A percentile compares a stretch with the other conserved stretches of the same genome.
Evolutionary conservation across 2,888 invertebrate genomes (phyloP).

Genomic region (Drosophila mettleri): DNA sequence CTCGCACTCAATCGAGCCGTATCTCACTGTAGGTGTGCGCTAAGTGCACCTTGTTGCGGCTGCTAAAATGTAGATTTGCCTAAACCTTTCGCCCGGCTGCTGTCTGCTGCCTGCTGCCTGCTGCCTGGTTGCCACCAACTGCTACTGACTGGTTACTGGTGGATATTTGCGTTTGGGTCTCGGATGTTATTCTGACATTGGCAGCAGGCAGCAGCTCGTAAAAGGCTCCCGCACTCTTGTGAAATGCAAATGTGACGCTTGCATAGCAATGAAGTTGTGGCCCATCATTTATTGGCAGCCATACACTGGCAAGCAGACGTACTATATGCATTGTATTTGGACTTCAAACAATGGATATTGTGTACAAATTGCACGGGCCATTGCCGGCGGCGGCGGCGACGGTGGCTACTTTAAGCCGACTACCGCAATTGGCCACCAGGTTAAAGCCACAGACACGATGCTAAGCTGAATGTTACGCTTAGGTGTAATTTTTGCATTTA

Average conservation of each 20-base stretch:
- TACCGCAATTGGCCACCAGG: background rate
- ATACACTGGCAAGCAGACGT: constrained; percentile 13
- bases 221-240: constrained; percentile 58
- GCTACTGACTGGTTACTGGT: constrained; percentile 11
- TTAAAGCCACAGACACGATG: constrained; percentile 42
- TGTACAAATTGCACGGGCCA: constrained; percentile 63
- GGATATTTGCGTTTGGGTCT: constrained; percentile 38
- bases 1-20: background rate
- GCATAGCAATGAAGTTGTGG: constrained; percentile 59
- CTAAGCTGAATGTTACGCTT: constrained; percentile 53
- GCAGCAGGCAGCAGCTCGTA: constrained; percentile 52
- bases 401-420: constrained; percentile 30
- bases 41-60: constrained; percentile 73
- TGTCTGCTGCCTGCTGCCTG: constrained; percentile 17
- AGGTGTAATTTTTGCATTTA: constrained; percentile 76
- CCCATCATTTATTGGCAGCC: constrained; percentile 39
- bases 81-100: constrained; percentile 50
- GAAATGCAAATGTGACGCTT: constrained; percentile 62
- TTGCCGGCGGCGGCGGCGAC: constrained; percentile 10
- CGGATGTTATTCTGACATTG: constrained; percentile 64
- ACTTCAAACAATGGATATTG: constrained; percentile 51
- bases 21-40: constrained; percentile 24
- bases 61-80: constrained; percentile 72
- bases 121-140: constrained; percentile 16
- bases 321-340: constrained; percentile 51